Conservation (phyloP, 2,888 invertebrate genomes). For the Zygaena filipendulae region DNA sequence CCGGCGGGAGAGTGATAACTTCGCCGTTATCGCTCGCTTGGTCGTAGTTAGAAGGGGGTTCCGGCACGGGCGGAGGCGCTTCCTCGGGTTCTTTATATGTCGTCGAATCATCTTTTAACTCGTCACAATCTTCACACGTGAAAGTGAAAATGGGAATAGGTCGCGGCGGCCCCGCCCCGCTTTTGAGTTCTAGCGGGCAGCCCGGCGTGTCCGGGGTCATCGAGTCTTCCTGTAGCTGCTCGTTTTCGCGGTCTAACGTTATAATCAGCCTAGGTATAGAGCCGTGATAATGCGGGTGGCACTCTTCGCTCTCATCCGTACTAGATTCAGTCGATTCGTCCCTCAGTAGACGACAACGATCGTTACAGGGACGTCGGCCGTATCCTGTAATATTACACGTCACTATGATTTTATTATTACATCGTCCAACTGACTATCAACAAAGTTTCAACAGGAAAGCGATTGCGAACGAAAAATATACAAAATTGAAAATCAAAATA, state of each 20-base stretch:
- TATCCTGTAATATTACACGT: constrained; percentile 42
- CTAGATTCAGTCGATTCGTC: constrained; percentile 56
- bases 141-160: constrained; percentile 55
- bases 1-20: constrained; percentile 38
- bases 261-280: constrained; percentile 55
- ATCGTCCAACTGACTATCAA: constrained; percentile 6
- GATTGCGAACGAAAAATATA: constrained; percentile 10
- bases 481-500: constrained; percentile 10
- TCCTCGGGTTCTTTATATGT: constrained; percentile 25
- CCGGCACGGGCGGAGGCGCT: constrained; percentile 33
- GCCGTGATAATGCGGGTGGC: constrained; percentile 42
- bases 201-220: constrained; percentile 50
- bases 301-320: constrained; percentile 48
- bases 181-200: constrained; percentile 38
- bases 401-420: constrained; percentile 13
- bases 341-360: constrained; percentile 34
- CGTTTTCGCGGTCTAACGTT: constrained; percentile 48
- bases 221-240: constrained; percentile 45
- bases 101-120: constrained; percentile 23
- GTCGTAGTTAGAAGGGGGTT: constrained; percentile 33
- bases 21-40: constrained; percentile 43
- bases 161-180: constrained; percentile 22
- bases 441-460: constrained; percentile 16
- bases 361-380: constrained; percentile 36
- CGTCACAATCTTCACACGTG: constrained; percentile 56